A percentile compares a stretch with the other conserved stretches of the same genome.
These are phyloP conservation scores for Sterrhoptilus dennistouni DNA, from an alignment of 2,113 vertebrate genomes.

Conservation along the genomic window DNA sequence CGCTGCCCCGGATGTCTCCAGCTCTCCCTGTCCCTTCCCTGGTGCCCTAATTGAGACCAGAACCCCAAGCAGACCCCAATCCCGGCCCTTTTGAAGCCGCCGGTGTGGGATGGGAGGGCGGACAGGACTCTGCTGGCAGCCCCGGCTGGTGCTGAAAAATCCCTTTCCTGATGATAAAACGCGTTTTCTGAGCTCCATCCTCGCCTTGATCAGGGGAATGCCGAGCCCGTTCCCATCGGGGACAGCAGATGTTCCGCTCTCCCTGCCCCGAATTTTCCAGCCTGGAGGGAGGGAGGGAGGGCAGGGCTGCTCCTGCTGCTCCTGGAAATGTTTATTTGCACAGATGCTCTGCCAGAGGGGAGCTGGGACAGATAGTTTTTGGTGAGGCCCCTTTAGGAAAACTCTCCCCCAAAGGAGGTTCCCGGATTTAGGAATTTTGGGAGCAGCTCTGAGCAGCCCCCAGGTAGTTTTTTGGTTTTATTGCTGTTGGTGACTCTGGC, in stretches of 20 bases:
- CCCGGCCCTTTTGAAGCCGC: neutral
- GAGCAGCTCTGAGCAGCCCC: neutral
- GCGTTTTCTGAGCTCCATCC: neutral
- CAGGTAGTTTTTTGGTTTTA: too few species aligned
- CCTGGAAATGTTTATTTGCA: neutral
- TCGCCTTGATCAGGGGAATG: neutral
- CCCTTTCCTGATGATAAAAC: neutral
- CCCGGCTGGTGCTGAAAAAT: neutral
- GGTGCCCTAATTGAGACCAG: conserved; percentile 59
- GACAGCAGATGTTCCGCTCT: neutral
- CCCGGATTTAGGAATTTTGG: neutral
- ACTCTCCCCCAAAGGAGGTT: neutral
- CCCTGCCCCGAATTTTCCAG: neutral
- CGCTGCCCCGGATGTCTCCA: too few species aligned
- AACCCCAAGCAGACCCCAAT: conserved; percentile 44
- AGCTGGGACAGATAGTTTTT: neutral
- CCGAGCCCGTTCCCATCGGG: rapidly evolving
- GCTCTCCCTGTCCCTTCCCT: neutral
- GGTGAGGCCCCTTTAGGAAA: neutral
- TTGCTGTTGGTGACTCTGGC: neutral
- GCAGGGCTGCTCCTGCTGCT: neutral
- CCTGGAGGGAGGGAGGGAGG: neutral
- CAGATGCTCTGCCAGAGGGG: neutral
- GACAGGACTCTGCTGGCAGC: neutral
- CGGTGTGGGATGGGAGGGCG: neutral